Evolutionary conservation across 1,140 invertebrate genomes (phyloP), one percentile per base, ranked within the genome.

Genomic region (Dreissena polymorpha): DNA sequence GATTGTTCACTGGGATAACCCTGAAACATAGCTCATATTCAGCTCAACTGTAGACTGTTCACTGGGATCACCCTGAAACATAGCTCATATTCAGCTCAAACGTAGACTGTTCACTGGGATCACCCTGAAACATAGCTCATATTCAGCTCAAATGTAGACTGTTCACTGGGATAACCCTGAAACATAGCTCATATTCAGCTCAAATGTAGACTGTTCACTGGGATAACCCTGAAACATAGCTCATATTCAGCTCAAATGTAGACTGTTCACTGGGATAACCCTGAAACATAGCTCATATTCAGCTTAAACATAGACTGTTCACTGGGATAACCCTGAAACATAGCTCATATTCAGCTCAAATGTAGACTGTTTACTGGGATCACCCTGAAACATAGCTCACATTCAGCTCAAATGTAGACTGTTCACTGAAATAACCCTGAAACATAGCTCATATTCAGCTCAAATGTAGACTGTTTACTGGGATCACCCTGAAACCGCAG

Each of bases 11-110:
- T 39, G 39, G 74, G 25, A 0, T n/a, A 14, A 57, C n/a, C n/a
- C n/a, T n/a, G n/a, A n/a, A n/a, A 94, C 94, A 94, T 98, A 99
- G 76, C 95, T 95, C 86, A 97, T 95, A 94, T 99, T 99, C 69
- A 99, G 94, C 71, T 93, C 92, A 63, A 96, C 67, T n/a, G 29
- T n/a, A 18, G 79, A 82, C 16, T 82, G 69, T 68, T 27, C 21
- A 39, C 29, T 39, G 39, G 74, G 25, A 0, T n/a, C 23, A 57
- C n/a, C n/a, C n/a, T n/a, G n/a, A n/a, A n/a, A 94, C 94, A 94
- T 98, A 99, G 76, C 95, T 95, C 86, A 97, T 95, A 94, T 99
- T 99, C 69, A 99, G 94, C 71, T 93, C 92, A 63, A 96, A 74
- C 14, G 29, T n/a, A 18, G 79, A 82, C 16, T 82, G 69, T 68